phyloP scores from a whole-genome alignment of 2,113 vertebrate genomes.

The Eudyptes chrysolophus region DNA sequence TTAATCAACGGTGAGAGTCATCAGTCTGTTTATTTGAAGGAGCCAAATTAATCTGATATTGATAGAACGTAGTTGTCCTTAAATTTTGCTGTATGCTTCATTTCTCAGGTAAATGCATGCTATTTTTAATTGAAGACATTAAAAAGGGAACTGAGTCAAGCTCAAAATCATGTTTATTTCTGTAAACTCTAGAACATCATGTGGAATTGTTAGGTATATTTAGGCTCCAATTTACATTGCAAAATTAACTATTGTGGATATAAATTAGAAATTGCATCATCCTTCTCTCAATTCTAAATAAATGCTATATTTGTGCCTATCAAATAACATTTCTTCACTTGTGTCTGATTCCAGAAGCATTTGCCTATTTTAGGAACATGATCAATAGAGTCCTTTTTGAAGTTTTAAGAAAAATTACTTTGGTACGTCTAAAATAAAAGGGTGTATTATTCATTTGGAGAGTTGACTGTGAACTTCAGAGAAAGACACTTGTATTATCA shows the following conservation, averaged over 20 bases:
- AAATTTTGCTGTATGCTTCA: background rate
- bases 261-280: background rate
- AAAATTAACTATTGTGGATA: background rate
- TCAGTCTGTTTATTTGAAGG: background rate
- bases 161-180: background rate
- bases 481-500: background rate
- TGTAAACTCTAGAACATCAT: background rate
- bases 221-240: background rate
- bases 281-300: background rate
- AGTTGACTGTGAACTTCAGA: background rate
- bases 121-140: background rate
- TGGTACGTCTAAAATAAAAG: background rate
- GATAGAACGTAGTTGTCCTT: background rate
- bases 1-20: background rate
- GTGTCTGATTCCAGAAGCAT: background rate
- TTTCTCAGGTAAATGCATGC: background rate
- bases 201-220: background rate
- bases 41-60: background rate
- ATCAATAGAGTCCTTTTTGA: background rate
- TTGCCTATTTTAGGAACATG: background rate
- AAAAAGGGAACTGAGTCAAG: background rate
- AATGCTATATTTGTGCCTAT: background rate
- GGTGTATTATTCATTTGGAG: background rate
- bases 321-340: background rate
- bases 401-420: background rate